phyloP scores from a whole-genome alignment of 2,888 invertebrate genomes.

The Drosophila pullipes region DNA sequence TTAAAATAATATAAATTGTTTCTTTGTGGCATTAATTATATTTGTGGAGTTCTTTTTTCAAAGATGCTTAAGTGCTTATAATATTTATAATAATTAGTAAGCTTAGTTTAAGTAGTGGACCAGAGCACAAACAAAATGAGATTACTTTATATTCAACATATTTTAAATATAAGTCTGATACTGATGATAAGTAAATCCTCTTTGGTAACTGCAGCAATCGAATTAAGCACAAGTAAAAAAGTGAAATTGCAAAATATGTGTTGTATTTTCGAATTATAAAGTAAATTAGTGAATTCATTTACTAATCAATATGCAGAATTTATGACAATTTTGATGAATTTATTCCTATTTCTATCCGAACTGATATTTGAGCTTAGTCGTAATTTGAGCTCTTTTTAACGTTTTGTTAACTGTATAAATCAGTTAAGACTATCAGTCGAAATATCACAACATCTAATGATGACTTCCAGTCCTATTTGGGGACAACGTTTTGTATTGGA shows the following conservation, averaged over 20 bases:
- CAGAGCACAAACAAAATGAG: neutral
- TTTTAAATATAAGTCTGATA: neutral
- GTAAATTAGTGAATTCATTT: neutral
- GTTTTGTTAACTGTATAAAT: neutral
- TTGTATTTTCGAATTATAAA: neutral
- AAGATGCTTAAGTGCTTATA: neutral
- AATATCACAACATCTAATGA: neutral
- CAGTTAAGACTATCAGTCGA: neutral
- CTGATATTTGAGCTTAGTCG: neutral
- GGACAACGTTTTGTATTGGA: neutral
- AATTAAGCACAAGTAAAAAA: neutral
- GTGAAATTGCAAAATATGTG: neutral
- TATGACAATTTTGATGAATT: neutral
- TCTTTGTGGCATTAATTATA: neutral
- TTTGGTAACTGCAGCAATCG: neutral
- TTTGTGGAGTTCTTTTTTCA: neutral
- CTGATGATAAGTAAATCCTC: neutral
- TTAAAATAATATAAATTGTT: constrained; percentile 16
- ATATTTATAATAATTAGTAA: neutral
- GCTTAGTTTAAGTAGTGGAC: neutral
- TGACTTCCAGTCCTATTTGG: neutral
- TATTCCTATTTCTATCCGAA: neutral
- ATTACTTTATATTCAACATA: no score
- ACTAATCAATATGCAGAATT: neutral
- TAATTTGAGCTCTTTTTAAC: neutral